These are phyloP conservation scores for Athripsodes cinereus DNA, from an alignment of 2,888 invertebrate genomes.

Conservation along the genomic window DNA sequence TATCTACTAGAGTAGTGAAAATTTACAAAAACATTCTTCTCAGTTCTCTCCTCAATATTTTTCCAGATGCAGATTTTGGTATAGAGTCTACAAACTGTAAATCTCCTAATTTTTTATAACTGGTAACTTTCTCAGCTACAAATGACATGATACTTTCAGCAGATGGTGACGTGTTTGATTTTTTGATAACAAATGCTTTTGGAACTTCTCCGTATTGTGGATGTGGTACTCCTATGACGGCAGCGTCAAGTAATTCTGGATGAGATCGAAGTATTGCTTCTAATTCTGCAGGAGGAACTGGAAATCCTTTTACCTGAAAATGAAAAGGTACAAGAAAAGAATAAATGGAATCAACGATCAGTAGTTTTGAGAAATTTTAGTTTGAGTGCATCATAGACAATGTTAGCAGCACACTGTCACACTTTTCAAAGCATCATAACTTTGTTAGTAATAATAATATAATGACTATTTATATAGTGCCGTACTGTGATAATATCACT, in stretches of 20 bases:
- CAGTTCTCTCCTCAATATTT: slow-evolving; percentile 65
- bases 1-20: no score
- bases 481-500: no score
- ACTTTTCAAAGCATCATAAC: no score
- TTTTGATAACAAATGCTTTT: slow-evolving; percentile 56
- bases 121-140: slow-evolving; percentile 63
- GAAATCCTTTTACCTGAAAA: slow-evolving; percentile 47
- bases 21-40: slow-evolving; percentile 32
- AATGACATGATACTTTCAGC: slow-evolving; percentile 57
- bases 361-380: no score
- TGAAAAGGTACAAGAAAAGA: no score
- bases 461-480: no score
- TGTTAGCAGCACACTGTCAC: no score
- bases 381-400: no score
- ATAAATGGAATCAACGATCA: no score
- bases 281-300: slow-evolving; percentile 37
- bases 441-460: no score
- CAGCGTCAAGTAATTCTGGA: slow-evolving; percentile 65
- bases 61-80: slow-evolving; percentile 73
- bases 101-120: slow-evolving; percentile 68
- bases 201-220: slow-evolving; percentile 60
- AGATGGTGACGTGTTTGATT: slow-evolving; percentile 36
- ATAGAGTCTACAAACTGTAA: slow-evolving; percentile 62
- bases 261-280: slow-evolving; percentile 51
- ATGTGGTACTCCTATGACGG: slow-evolving; percentile 66